These are phyloP conservation scores for Albula glossodonta DNA, from an alignment of 2,113 vertebrate genomes.

Conservation along the genomic window DNA sequence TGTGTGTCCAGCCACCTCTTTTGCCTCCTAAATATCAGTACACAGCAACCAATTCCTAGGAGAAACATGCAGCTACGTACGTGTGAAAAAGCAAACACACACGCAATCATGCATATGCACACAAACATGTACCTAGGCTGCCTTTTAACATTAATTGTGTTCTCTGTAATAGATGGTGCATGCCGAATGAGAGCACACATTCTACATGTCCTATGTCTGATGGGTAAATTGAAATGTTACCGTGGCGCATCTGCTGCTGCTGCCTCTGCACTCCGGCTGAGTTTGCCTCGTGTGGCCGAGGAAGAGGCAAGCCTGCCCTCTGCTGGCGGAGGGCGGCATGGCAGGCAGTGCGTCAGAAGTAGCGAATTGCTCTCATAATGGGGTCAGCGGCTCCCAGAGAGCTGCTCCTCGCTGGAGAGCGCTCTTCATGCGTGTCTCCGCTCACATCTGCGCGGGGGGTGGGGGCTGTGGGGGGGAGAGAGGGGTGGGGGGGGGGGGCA, in stretches of 20 bases:
- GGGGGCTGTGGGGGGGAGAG: slow-evolving; percentile 28
- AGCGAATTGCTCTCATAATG: slow-evolving; percentile 61
- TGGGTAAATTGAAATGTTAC: slow-evolving; percentile 10
- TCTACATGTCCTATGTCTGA: background rate
- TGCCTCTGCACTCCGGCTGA: background rate
- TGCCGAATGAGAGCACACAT: background rate
- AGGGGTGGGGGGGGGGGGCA: slow-evolving; percentile 4
- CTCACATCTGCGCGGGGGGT: slow-evolving; percentile 39
- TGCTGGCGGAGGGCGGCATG: slow-evolving; percentile 67
- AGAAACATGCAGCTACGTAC: slow-evolving; percentile 31
- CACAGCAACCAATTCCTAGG: slow-evolving; percentile 53
- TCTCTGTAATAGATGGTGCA: background rate
- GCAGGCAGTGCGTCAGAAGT: slow-evolving; percentile 43
- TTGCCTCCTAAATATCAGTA: slow-evolving; percentile 64
- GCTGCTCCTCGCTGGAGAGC: slow-evolving; percentile 45
- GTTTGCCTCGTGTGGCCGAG: background rate
- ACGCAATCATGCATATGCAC: slow-evolving; percentile 22
- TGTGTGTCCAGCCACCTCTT: slow-evolving; percentile 10
- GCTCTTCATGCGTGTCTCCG: slow-evolving; percentile 43
- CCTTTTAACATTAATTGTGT: background rate
- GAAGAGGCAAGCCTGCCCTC: slow-evolving; percentile 74
- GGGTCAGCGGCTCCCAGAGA: slow-evolving; percentile 63
- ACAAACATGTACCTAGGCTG: background rate
- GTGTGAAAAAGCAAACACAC: slow-evolving; percentile 14
- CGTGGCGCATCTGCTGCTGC: background rate